These are phyloP conservation scores for Synergus umbraculus DNA, from an alignment of 2,888 invertebrate genomes.

Conservation along the genomic window DNA sequence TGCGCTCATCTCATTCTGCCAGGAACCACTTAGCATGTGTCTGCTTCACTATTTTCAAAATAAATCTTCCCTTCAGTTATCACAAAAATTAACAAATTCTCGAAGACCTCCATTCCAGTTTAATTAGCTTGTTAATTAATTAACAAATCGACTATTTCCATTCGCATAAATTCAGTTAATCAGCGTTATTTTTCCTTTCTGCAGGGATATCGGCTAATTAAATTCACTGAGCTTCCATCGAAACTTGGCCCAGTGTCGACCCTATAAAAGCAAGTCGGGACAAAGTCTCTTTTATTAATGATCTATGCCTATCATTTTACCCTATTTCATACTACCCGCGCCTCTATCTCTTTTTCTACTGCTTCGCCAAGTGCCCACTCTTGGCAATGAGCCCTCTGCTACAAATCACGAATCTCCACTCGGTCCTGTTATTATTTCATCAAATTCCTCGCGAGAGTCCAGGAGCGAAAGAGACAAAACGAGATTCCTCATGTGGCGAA, in stretches of 20 bases:
- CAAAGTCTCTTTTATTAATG: too few relatives aligned
- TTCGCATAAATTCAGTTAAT: too few relatives aligned
- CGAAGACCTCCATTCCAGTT: neutral
- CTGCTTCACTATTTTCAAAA: slow-evolving; percentile 6
- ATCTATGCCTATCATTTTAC: too few relatives aligned
- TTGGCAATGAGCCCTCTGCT: neutral
- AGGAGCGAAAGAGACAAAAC: neutral
- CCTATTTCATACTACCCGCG: neutral
- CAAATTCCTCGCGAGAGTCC: neutral
- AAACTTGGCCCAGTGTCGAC: too few relatives aligned
- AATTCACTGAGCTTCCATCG: too few relatives aligned
- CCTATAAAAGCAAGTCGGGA: too few relatives aligned
- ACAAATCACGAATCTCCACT: neutral
- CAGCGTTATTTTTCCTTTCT: neutral
- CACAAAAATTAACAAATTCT: neutral
- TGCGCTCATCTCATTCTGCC: slow-evolving; percentile 50
- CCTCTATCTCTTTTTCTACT: neutral
- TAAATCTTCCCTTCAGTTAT: neutral
- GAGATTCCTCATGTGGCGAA: neutral
- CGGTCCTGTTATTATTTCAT: neutral
- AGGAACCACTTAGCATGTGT: slow-evolving; percentile 34
- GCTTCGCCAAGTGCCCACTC: neutral
- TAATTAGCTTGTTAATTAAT: neutral
- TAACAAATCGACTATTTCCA: too few relatives aligned
- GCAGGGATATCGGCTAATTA: neutral